These are phyloP conservation scores for Zaprionus vittiger DNA, from an alignment of 1,140 invertebrate species.

Conservation along the genomic window DNA sequence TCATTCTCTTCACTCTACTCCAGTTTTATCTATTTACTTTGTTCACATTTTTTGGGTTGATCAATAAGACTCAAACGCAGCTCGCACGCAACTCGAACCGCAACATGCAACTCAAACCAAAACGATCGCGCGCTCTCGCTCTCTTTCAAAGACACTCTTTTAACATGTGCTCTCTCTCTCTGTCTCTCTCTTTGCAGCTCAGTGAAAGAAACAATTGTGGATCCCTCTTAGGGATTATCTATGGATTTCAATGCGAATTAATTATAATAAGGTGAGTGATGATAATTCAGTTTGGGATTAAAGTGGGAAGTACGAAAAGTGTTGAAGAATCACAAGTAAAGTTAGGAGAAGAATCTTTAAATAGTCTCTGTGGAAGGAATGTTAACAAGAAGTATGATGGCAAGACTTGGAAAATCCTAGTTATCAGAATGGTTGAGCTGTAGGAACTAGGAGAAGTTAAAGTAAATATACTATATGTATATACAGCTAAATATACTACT, in stretches of 20 bases:
- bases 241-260: conserved; percentile 36
- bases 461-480: too few relatives aligned
- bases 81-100: conserved; percentile 34
- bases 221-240: conserved; percentile 18
- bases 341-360: too few relatives aligned
- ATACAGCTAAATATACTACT: too few relatives aligned
- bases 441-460: too few relatives aligned
- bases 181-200: conserved; percentile 31
- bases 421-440: too few relatives aligned
- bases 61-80: conserved; percentile 44
- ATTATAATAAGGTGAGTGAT: conserved; percentile 38
- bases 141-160: conserved; percentile 4
- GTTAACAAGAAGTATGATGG: too few relatives aligned
- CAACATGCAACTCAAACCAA: conserved; percentile 22
- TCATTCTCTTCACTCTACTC: conserved; percentile 6
- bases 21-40: conserved; percentile 17
- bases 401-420: too few relatives aligned
- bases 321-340: too few relatives aligned
- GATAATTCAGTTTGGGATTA: not conserved
- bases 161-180: conserved; percentile 3
- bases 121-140: conserved; percentile 4
- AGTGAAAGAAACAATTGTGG: conserved; percentile 8
- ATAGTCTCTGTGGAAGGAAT: too few relatives aligned
- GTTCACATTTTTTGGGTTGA: conserved; percentile 30
- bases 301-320: not conserved